These are phyloP conservation scores for Eristalis pertinax DNA, from an alignment of 2,888 invertebrate genomes.

Conservation along the genomic window DNA sequence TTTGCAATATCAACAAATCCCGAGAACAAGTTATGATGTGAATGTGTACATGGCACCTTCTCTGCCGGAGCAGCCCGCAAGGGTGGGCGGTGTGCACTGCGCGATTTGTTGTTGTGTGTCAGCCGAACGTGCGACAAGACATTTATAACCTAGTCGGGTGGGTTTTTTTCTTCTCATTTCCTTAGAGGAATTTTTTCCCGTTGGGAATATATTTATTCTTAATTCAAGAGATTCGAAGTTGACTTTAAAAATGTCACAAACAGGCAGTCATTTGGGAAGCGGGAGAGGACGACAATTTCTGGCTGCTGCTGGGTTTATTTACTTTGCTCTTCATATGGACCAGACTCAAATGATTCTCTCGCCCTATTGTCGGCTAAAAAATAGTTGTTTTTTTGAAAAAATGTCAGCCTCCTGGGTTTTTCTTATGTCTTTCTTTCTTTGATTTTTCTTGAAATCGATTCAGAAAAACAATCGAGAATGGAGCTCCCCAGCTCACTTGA, in stretches of 20 bases:
- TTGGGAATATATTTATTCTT: too few species aligned
- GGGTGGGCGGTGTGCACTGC: background rate
- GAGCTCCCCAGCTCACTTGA: too few species aligned
- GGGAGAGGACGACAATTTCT: too few species aligned
- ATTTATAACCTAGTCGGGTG: slow-evolving; percentile 25
- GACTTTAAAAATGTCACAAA: too few species aligned
- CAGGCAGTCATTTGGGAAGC: too few species aligned
- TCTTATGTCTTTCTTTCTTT: too few species aligned
- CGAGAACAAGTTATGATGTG: slow-evolving; percentile 41
- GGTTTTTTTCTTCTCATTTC: background rate
- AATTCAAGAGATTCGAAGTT: too few species aligned
- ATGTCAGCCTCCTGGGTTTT: background rate
- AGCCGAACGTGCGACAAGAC: slow-evolving; percentile 35
- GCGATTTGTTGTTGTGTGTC: slow-evolving; percentile 21
- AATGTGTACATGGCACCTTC: slow-evolving; percentile 36
- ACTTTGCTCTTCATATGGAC: background rate
- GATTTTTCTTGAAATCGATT: too few species aligned
- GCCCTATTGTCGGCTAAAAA: background rate
- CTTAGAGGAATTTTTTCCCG: background rate
- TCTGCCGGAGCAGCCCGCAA: slow-evolving; percentile 25
- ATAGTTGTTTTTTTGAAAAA: background rate
- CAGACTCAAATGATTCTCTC: background rate
- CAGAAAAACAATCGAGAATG: too few species aligned
- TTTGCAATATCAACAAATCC: slow-evolving; percentile 58
- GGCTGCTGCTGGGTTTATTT: too few species aligned